Evolutionary conservation across 2,113 vertebrate genomes (phyloP), one percentile per base, ranked within the genome.

Genomic region (Alligator mississippiensis): DNA sequence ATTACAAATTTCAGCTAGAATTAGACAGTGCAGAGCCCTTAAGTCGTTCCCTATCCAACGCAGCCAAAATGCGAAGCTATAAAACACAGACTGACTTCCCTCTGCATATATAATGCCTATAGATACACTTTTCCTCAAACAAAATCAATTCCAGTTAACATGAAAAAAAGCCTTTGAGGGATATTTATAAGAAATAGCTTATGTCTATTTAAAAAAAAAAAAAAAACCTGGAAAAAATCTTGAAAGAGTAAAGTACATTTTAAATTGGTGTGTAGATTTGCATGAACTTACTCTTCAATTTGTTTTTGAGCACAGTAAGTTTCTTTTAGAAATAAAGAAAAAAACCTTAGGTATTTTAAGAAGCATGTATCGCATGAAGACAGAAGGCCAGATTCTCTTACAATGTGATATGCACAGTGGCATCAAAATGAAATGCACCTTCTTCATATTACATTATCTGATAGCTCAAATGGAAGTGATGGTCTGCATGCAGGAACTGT

Each of bases 291-390:
- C 38, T 27, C 11, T 27, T 13, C 47, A 84, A 79, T 60, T 30
- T 11, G 1, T 14, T 64, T 5, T 1, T 5, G 47, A 54, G 3
- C 4, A 18, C 68, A 34, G 60, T 54, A 2, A 14, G 2, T n/a
- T 83, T 30, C 4, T 83, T 58, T 64, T 66, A 66, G 3, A 7
- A 58, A 66, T 24, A 38, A n/a, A 66, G 8, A 66, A 84, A 70
- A 76, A 72, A 2, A 3, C 4, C 27, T 9, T 81, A 17, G 22
- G 28, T 58, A 2, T 4, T 93, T 84, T 84, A 66, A 66, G n/a
- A 66, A n/a, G 63, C 17, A 28, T 66, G n/a, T 28, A n/a, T 66
- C n/a, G n/a, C 14, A 66, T 28, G 17, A 66, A 66, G 27, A 17
- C 2, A 8, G 2, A n/a, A 28, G 14, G 63, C 27, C 15, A 66